Percentiles rank a stretch among this genome's conserved stretches.
Conservation (phyloP, 2,888 invertebrate genomes). For the Thecocarcelia acutangulata region DNA sequence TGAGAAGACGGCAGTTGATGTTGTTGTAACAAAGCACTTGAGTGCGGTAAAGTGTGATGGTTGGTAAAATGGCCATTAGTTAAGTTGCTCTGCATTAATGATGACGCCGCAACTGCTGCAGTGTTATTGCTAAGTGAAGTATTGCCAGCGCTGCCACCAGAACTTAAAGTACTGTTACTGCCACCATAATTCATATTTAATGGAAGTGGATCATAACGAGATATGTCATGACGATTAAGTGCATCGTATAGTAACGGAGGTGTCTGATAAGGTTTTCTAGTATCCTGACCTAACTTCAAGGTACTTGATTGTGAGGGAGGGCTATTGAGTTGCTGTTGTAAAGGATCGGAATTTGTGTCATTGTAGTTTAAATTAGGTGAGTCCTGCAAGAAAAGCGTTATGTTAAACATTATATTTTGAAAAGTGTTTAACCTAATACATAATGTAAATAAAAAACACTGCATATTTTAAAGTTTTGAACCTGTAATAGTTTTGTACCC, state of each 20-base stretch:
- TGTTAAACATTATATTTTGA: conserved; percentile 19
- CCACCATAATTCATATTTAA: conserved; percentile 75
- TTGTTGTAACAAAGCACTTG: conserved; percentile 69
- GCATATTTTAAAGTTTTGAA: too few species aligned
- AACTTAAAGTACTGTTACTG: conserved; percentile 75
- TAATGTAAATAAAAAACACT: too few species aligned
- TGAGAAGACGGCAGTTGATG: conserved; percentile 70
- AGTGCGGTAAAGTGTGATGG: conserved; percentile 78
- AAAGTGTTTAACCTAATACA: not conserved
- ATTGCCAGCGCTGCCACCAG: conserved; percentile 73
- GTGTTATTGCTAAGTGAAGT: conserved; percentile 69
- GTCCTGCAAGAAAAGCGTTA: conserved; percentile 71
- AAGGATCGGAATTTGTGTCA: conserved; percentile 73
- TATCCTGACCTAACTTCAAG: conserved; percentile 78
- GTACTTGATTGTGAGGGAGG: conserved; percentile 81
- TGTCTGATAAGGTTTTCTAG: conserved; percentile 76
- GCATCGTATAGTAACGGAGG: conserved; percentile 80
- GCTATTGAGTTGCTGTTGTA: conserved; percentile 77
- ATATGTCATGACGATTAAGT: conserved; percentile 75
- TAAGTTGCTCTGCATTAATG: conserved; percentile 67
- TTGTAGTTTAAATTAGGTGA: conserved; percentile 71
- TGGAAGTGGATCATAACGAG: conserved; percentile 78
- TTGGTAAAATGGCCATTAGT: conserved; percentile 70
- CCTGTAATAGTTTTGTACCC: too few species aligned
- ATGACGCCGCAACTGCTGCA: conserved; percentile 46